phyloP scores from a whole-genome alignment of 2,797 vertebrate species.

The Cyprinodon diabolis region DNA sequence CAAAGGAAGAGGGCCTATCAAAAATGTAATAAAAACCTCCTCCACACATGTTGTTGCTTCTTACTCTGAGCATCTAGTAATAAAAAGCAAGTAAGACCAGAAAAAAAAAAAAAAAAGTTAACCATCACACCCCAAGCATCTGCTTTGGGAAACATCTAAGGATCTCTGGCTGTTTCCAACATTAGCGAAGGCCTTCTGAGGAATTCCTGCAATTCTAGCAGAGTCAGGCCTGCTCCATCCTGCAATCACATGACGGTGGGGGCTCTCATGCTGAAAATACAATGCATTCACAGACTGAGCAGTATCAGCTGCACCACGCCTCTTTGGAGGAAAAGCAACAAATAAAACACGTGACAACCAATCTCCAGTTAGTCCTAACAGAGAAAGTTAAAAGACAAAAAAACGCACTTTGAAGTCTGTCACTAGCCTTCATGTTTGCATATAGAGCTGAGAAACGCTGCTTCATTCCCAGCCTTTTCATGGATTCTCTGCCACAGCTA shows the following conservation, averaged over 20 bases:
- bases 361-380: conserved; percentile 13
- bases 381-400: neutral
- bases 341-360: conserved; percentile 43
- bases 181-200: conserved; percentile 24
- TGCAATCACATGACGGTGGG: conserved; percentile 67
- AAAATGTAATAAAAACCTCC: conserved; percentile 1
- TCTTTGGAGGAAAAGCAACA: neutral
- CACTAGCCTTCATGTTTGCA: neutral
- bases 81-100: conserved; percentile 2
- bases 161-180: conserved; percentile 2
- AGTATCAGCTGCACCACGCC: neutral
- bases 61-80: conserved; percentile 5
- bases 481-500: conserved; percentile 1
- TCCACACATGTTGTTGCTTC: neutral
- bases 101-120: conserved; percentile 2
- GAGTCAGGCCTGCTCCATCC: conserved; percentile 52
- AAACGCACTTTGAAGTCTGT: neutral
- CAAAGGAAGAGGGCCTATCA: neutral
- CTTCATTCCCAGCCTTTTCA: conserved; percentile 1
- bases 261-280: conserved; percentile 50
- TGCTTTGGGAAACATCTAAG: conserved; percentile 18
- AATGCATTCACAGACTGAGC: conserved; percentile 48
- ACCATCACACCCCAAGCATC: conserved; percentile 10
- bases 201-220: conserved; percentile 62
- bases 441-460: conserved; percentile 2